A percentile compares a stretch with the other conserved stretches of the same genome.
Evolutionary conservation across 2,113 vertebrate genomes (phyloP).

Genomic region (Trematocara unimaculatum): DNA sequence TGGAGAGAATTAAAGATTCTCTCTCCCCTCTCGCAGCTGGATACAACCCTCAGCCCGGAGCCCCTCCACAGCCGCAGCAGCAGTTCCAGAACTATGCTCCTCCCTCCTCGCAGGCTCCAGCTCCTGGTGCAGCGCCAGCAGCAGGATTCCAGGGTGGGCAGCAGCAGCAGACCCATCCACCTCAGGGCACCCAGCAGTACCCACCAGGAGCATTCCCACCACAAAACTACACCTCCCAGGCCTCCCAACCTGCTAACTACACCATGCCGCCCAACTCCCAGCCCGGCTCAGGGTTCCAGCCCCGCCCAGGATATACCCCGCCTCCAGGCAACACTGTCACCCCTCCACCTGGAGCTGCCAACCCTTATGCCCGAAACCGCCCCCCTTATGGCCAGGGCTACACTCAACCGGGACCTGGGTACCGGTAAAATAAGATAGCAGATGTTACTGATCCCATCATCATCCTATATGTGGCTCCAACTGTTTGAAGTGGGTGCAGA

Average conservation of each 20-base stretch:
- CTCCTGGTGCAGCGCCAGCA: constrained; percentile 70
- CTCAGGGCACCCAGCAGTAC: constrained; percentile 85
- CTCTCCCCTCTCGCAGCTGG: constrained; percentile 65
- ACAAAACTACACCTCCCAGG: constrained; percentile 89
- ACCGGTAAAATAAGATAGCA: constrained; percentile 79
- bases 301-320: constrained; percentile 84
- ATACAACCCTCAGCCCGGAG: constrained; percentile 84
- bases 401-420: constrained; percentile 91
- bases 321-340: constrained; percentile 84
- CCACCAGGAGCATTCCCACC: constrained; percentile 81
- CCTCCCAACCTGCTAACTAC: constrained; percentile 84
- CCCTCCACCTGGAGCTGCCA: constrained; percentile 83
- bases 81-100: constrained; percentile 90
- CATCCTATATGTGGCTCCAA: constrained; percentile 28
- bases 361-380: constrained; percentile 91
- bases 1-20: not conserved
- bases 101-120: constrained; percentile 78
- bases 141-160: constrained; percentile 77
- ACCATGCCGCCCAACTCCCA: constrained; percentile 81
- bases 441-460: not conserved
- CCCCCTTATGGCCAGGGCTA: constrained; percentile 90
- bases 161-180: constrained; percentile 73
- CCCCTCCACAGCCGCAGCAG: constrained; percentile 85
- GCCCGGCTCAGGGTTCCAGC: constrained; percentile 77
- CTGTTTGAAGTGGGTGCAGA: constrained; percentile 34